Conservation (phyloP, 1,140 invertebrate species). For the Caenorhabditis inopinata region DNA sequence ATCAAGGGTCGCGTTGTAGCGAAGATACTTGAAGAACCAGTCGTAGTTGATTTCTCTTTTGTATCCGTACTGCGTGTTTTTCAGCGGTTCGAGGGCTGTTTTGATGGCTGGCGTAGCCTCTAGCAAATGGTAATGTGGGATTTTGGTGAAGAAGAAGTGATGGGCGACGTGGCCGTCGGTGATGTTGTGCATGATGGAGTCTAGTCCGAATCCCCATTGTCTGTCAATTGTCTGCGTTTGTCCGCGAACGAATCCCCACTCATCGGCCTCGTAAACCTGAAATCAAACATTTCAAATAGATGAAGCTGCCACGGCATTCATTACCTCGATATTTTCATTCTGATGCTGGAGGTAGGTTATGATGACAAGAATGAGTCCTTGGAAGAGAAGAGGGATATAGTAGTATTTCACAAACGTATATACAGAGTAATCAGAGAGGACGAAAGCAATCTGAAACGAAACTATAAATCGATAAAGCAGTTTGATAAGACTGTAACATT, state of each 20-base stretch:
- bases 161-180: conserved; percentile 67
- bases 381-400: conserved; percentile 64
- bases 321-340: conserved; percentile 65
- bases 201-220: conserved; percentile 66
- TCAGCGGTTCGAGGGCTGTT: conserved; percentile 38
- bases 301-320: too few species aligned
- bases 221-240: conserved; percentile 67
- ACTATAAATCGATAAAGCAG: neutral
- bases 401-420: conserved; percentile 64
- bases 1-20: conserved; percentile 56
- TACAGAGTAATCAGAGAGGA: conserved; percentile 56
- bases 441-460: conserved; percentile 49
- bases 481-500: neutral
- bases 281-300: too few species aligned
- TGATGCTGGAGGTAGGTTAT: conserved; percentile 68
- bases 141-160: conserved; percentile 68
- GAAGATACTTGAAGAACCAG: conserved; percentile 57
- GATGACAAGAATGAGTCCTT: conserved; percentile 65
- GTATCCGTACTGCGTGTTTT: conserved; percentile 59
- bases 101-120: conserved; percentile 66
- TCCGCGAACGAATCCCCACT: conserved; percentile 67
- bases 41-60: conserved; percentile 55
- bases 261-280: conserved; percentile 64
- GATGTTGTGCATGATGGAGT: conserved; percentile 66
- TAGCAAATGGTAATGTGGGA: conserved; percentile 68